Conservation (phyloP, 23 tunicate species). For the Trididemnum clinides region DNA sequence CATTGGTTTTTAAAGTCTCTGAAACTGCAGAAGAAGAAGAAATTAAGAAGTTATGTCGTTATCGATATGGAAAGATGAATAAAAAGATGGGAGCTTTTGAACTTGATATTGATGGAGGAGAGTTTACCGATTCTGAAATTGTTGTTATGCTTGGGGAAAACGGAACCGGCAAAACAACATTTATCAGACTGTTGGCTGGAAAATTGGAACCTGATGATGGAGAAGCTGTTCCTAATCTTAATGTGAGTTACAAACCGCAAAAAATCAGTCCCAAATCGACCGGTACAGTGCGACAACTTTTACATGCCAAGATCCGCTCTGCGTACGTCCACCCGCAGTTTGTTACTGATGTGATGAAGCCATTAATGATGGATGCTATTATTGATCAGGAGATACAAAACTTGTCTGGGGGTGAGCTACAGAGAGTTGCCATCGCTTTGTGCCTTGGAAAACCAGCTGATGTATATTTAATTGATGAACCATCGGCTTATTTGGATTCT, state of each 20-base stretch:
- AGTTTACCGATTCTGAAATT: conserved; percentile 93
- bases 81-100: conserved; percentile 82
- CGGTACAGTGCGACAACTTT: conserved; percentile 90
- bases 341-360: conserved; percentile 93
- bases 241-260: conserved; percentile 95
- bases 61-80: conserved; percentile 72
- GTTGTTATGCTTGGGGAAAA: conserved; percentile 98
- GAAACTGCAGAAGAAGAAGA: conserved; percentile 88
- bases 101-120: conserved; percentile 62
- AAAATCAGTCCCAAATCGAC: conserved; percentile 94
- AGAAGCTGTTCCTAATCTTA: conserved; percentile 77
- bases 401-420: conserved; percentile 96
- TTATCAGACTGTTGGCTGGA: conserved; percentile 92
- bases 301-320: conserved; percentile 72
- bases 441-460: conserved; percentile 95
- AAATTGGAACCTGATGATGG: conserved; percentile 82
- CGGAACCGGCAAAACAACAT: conserved; percentile 98
- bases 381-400: conserved; percentile 85
- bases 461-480: conserved; percentile 95
- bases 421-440: conserved; percentile 91
- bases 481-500: conserved; percentile 93
- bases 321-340: conserved; percentile 96
- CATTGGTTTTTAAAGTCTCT: conserved; percentile 81
- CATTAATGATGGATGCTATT: conserved; percentile 76
- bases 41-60: conserved; percentile 76